Base-by-base conservation (phyloP, 1,140 invertebrate genomes). In the Trachymyrmex septentrionalis region DNA sequence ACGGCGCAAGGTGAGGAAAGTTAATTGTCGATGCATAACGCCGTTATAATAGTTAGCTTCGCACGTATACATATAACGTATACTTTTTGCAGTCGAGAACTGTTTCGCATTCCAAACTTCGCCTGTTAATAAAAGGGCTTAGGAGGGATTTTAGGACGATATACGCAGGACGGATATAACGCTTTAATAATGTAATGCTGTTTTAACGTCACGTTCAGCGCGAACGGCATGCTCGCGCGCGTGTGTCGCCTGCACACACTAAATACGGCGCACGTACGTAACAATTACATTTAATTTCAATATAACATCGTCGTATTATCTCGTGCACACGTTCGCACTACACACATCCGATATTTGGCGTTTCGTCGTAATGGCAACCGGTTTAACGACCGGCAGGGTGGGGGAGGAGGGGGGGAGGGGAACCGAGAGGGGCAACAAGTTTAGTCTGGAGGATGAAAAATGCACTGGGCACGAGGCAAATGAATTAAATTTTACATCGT, bases 401-500 rank as follows among this genome's bases (percentile, higher is more conserved):
- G n/a, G n/a, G n/a, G n/a, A n/a, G n/a, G n/a, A n/a, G n/a, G n/a
- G n/a, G n/a, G n/a, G n/a, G n/a, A n/a, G n/a, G 10, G 55, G 55
- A n/a, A n/a, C 53, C n/a, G 55, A 57, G 48, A 44, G 44, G 38
- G 48, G 30, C 34, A 84, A 84, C 69, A 73, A 84, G 80, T 84
- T 84, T 84, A 75, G 69, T 84, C 80, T 61, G 80, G 55, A 75
- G 80, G 72, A 73, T 84, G 69, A 84, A 84, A 84, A 84, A 84
- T 73, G 80, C 80, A 75, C 69, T 67, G 80, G 69, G 19, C 55
- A 50, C 80, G 69, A 14, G 69, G 80, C 80, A 84, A 84, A 84
- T 84, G 80, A 84, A 84, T 84, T 84, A 84, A 84, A 84, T 84
- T 84, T 84, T 73, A 84, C 80, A 84, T 61, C 55, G 80, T 84